These are phyloP conservation scores for Odontesthes bonariensis DNA, from an alignment of 2,113 vertebrate species.

Conservation along the genomic window DNA sequence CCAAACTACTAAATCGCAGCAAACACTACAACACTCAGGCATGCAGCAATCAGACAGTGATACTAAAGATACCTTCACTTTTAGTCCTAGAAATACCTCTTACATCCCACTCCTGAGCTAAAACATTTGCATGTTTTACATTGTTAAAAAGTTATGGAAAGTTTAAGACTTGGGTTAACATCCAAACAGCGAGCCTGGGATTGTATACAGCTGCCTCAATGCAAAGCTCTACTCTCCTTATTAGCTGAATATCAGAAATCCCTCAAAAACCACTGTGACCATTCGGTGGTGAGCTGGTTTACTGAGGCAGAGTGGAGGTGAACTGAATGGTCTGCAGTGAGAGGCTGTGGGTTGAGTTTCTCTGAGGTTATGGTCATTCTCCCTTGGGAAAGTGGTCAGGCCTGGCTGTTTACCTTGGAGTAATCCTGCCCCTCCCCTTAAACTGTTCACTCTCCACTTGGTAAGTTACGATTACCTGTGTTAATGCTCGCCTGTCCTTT, in stretches of 20 bases:
- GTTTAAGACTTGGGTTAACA: neutral
- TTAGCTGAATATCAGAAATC: conserved; percentile 55
- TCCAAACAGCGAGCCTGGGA: conserved; percentile 13
- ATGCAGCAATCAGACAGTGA: conserved; percentile 7
- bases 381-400: conserved; percentile 84
- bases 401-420: conserved; percentile 81
- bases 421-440: conserved; percentile 67
- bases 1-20: neutral
- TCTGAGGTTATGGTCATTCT: conserved; percentile 84
- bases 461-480: conserved; percentile 65
- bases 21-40: neutral
- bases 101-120: neutral
- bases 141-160: conserved; percentile 1
- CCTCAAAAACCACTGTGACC: conserved; percentile 80
- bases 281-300: conserved; percentile 78
- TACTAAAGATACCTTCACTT: conserved; percentile 34
- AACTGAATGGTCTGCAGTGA: conserved; percentile 78
- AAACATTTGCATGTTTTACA: neutral
- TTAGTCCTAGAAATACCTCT: conserved; percentile 10
- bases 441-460: conserved; percentile 50
- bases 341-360: conserved; percentile 81
- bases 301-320: conserved; percentile 70
- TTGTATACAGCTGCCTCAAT: conserved; percentile 17
- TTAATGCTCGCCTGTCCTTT: conserved; percentile 68
- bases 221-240: conserved; percentile 43